Evolutionary conservation across 2,797 vertebrate species (phyloP).

Genomic region (Dallia pectoralis): DNA sequence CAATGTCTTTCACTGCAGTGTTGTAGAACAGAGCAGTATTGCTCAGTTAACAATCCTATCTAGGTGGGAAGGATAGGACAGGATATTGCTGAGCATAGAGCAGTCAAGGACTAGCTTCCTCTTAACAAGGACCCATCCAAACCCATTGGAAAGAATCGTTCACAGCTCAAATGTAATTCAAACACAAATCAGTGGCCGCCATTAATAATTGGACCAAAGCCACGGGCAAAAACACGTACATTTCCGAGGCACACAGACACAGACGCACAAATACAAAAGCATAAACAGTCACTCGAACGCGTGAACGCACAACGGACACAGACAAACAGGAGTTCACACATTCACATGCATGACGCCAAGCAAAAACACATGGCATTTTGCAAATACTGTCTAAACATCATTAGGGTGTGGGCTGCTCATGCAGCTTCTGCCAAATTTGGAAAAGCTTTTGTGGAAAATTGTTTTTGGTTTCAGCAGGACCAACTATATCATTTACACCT

Average conservation of each 20-base stretch:
- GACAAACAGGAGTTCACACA: too few species aligned
- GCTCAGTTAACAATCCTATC: background rate
- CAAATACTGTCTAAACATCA: background rate
- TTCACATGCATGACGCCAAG: too few species aligned
- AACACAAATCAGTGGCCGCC: background rate
- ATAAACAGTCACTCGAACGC: too few species aligned
- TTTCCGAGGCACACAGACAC: too few species aligned
- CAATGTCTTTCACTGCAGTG: background rate
- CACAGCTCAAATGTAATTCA: slow-evolving; percentile 1
- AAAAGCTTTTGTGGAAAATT: too few species aligned
- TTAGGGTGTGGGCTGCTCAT: background rate
- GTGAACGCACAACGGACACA: too few species aligned
- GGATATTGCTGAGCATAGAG: slow-evolving; percentile 1
- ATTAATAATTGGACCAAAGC: slow-evolving; percentile 5
- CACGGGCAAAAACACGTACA: background rate
- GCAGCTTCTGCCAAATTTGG: too few species aligned
- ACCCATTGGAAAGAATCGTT: background rate
- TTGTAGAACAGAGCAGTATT: background rate
- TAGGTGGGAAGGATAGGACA: background rate
- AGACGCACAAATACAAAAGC: too few species aligned
- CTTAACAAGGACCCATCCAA: background rate
- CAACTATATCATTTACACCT: too few species aligned
- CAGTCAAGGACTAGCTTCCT: background rate
- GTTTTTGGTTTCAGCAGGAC: too few species aligned
- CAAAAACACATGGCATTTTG: background rate